Evolutionary conservation across 2,888 invertebrate genomes (phyloP), one percentile per base, ranked within the genome.

Genomic region (Mesorhabditis spiculigera): DNA sequence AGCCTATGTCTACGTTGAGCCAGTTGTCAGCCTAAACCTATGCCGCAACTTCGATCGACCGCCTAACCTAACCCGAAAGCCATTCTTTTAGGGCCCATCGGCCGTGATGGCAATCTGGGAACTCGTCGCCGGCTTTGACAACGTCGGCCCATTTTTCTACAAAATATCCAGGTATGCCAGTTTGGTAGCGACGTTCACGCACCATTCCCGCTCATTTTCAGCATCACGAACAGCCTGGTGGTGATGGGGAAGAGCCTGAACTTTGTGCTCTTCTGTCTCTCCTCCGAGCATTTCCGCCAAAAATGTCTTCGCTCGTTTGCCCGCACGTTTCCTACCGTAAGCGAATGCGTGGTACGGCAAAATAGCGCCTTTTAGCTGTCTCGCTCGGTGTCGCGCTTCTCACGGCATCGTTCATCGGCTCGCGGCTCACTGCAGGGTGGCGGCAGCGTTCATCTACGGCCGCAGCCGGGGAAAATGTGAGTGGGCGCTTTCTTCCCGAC

Each of bases 211-310:
- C 13, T 6, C 10, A 8, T 65, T 73, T 81, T 70, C 73, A 81
- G 83, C 71, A 75, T 85, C 8, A 80, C 84, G 2, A 85, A 84
- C 68, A 76, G 78, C 8, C 69, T 85, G 41, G 84, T 85, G 4
- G 78, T 85, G 42, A 81, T 81, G 10, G 85, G 85, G 4, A 85
- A 85, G 71, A 82, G 82, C 5, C 76, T 81, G 63, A 85, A 85
- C 70, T 85, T 85, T 68, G 75, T 82, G 6, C 73, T 85, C 5
- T 85, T 85, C 71, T 85, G 84, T 67, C 71, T 83, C 5, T 82
- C 82, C 28, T 84, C 83, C 0, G 80, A 79, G n/a, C 80, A 84
- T 73, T 85, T 84, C 66, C 75, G 84, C 43, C 68, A 79, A 13
- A 82, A 82, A 68, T 84, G 83, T 69, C 71, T 78, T 44, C 71